Base-by-base conservation (phyloP, 2,113 vertebrate species). In the Furnarius figulus region DNA sequence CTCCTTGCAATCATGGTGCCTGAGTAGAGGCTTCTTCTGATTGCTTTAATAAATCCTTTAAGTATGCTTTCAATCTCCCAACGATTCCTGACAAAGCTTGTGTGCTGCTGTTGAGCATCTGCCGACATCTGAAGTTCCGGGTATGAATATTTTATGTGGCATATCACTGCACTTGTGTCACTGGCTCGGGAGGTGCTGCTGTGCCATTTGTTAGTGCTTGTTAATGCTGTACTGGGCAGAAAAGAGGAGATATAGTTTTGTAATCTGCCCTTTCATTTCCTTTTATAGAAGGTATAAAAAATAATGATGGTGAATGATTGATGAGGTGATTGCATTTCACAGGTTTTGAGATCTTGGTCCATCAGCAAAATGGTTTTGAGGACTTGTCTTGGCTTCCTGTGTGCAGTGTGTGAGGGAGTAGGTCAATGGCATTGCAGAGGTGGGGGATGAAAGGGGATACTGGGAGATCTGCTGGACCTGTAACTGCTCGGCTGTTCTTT, bases 31-130 rank as follows among this genome's bases (percentile, higher is more conserved):
- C 89, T 93, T 65, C 77, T 90, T 94, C 93, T 97, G 87, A 93
- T 97, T 97, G 96, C 97, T 98, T 97, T 97, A 97, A 98, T 98
- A 98, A 97, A 98, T 98, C 96, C 96, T 98, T 91, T 97, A 97
- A 97, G 96, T 96, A 74, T 81, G 96, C 82, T 97, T 97, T 98
- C 97, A 97, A 42, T 97, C 94, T 97, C 96, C 90, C 87, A 68
- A 6, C 23, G 21, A 95, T 96, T 98, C 97, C 97, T 98, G 96
- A 97, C 95, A 97, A 96, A 98, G 93, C 96, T 95, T 70, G 86
- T 90, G 55, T 91, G 94, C 93, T 96, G 80, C 28, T 97, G 94
- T 95, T 97, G 96, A 95, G 96, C 96, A 96, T 98, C 96, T 97
- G 88, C 95, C 88, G 95, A 90, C 96, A 81, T 94, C 82, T n/a